Percentiles rank a stretch among this genome's conserved stretches.
Evolutionary conservation across 2,797 vertebrate species (phyloP).

Genomic region (Rhinatrema bivittatum): DNA sequence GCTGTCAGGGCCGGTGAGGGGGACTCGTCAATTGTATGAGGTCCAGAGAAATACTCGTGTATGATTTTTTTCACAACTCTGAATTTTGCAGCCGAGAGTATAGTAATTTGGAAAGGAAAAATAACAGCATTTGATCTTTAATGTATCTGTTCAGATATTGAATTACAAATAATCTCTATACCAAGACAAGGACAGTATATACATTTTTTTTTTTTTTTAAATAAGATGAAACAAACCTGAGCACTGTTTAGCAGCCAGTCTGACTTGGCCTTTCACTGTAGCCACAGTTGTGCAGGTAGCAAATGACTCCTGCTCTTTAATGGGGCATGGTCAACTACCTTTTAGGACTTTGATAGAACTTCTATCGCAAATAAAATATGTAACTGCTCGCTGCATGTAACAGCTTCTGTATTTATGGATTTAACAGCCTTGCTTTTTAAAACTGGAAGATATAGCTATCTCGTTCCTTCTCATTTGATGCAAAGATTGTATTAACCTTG

Average conservation of each 20-base stretch:
- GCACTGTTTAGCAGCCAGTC: conserved; percentile 13
- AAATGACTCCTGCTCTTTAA: conserved; percentile 6
- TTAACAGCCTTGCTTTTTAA: conserved; percentile 7
- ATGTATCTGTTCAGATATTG: too few relatives aligned
- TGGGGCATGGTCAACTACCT: conserved; percentile 20
- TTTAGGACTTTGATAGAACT: conserved; percentile 32
- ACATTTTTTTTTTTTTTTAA: too few relatives aligned
- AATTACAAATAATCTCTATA: too few relatives aligned
- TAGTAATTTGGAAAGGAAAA: too few relatives aligned
- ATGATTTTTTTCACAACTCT: too few relatives aligned
- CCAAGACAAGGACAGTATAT: too few relatives aligned
- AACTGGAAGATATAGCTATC: background rate
- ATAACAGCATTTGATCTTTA: too few relatives aligned
- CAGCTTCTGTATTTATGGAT: background rate
- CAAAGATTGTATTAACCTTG: too few relatives aligned
- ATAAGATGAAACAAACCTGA: conserved; percentile 3
- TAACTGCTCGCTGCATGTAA: conserved; percentile 6
- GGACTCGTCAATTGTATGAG: too few relatives aligned
- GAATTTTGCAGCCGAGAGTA: too few relatives aligned
- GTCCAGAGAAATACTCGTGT: too few relatives aligned
- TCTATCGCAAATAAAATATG: background rate
- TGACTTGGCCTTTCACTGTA: conserved; percentile 22
- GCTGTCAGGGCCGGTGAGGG: too few relatives aligned
- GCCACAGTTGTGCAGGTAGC: conserved; percentile 15
- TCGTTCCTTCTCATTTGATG: background rate